Conservation (phyloP, 1,140 invertebrate species). For the Spodoptera litura region DNA sequence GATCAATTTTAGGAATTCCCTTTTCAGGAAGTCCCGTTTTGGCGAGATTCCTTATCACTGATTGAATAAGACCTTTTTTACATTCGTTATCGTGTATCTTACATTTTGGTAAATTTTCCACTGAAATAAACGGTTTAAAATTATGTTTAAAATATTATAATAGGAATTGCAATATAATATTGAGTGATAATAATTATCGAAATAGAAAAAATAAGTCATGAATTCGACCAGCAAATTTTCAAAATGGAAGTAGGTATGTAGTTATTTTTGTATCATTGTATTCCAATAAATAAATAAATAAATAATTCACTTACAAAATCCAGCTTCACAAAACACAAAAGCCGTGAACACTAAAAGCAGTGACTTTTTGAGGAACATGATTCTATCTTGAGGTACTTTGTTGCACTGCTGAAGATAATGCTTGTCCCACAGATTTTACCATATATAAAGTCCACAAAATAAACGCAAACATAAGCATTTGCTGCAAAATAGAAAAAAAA, state of each 20-base stretch:
- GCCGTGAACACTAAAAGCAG: slow-evolving; percentile 3
- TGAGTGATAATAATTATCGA: too few relatives aligned
- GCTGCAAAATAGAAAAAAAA: not conserved
- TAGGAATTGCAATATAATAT: not conserved
- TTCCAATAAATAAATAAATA: too few relatives aligned
- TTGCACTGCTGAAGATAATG: not conserved
- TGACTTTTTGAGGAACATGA: slow-evolving; percentile 18
- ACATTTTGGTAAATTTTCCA: slow-evolving; percentile 50
- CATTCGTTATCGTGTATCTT: slow-evolving; percentile 48
- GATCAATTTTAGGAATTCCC: slow-evolving; percentile 53
- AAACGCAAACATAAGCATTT: not conserved
- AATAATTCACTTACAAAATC: slow-evolving; percentile 45
- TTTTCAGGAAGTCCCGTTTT: slow-evolving; percentile 52
- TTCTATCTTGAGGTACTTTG: not conserved
- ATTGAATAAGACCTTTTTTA: slow-evolving; percentile 48
- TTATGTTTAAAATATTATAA: not conserved
- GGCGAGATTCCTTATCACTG: slow-evolving; percentile 27
- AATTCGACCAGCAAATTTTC: too few relatives aligned
- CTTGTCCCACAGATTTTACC: not conserved
- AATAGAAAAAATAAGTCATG: too few relatives aligned
- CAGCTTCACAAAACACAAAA: slow-evolving; percentile 45
- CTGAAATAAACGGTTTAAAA: not conserved
- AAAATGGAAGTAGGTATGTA: too few relatives aligned
- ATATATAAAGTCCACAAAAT: slow-evolving; percentile 20
- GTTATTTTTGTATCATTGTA: too few relatives aligned